These are phyloP conservation scores for Cataglyphis albicans DNA, from an alignment of 2,888 invertebrate species.

Conservation along the genomic window DNA sequence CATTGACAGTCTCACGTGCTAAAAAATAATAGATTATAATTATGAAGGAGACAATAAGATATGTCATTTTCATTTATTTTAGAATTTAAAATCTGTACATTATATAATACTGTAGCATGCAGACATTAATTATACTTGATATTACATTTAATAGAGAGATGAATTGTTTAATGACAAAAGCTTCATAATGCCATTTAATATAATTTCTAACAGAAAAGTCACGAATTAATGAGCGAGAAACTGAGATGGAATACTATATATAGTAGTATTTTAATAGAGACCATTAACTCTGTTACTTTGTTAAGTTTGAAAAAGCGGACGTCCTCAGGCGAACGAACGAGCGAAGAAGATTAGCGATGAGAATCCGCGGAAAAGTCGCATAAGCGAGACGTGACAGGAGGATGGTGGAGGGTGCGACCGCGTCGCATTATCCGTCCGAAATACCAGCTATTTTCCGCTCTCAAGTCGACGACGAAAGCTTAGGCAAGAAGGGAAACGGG, in stretches of 20 bases:
- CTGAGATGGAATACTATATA: neutral
- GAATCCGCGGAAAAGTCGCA: constrained; percentile 20
- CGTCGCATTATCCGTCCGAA: constrained; percentile 45
- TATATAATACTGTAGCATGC: neutral
- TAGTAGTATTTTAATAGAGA: neutral
- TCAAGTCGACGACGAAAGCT: constrained; percentile 37
- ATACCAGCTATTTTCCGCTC: constrained; percentile 40
- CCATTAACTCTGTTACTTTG: constrained; percentile 28
- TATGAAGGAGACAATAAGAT: neutral
- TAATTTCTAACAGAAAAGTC: neutral
- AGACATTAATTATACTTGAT: neutral
- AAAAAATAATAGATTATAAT: neutral
- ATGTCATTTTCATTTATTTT: neutral
- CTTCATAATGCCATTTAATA: neutral
- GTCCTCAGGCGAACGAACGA: neutral
- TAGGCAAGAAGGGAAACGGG: neutral
- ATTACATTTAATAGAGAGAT: neutral
- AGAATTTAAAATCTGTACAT: neutral
- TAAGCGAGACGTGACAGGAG: neutral
- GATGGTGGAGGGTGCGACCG: neutral
- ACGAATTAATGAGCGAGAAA: neutral
- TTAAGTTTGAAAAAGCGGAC: constrained; percentile 28
- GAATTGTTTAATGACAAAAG: neutral
- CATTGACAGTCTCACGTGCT: neutral
- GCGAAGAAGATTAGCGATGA: constrained; percentile 23